Conservation (phyloP, 2,113 vertebrate genomes). For the Callocephalon fimbriatum region DNA sequence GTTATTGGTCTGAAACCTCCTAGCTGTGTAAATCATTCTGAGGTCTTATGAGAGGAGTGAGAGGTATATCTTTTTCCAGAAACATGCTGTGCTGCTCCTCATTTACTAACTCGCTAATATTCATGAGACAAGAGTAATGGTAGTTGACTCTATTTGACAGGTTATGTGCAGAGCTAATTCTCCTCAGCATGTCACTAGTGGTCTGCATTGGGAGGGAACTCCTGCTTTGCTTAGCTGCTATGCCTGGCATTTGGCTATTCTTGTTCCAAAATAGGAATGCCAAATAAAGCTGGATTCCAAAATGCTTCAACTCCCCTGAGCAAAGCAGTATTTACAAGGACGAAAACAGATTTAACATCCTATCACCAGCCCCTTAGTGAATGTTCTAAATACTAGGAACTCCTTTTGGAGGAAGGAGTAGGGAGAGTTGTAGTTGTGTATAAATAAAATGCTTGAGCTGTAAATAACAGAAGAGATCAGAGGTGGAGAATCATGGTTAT, state of each 20-base stretch:
- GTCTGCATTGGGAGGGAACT: background rate
- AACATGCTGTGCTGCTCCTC: background rate
- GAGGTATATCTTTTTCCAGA: background rate
- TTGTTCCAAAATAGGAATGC: constrained; percentile 32
- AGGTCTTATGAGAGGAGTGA: background rate
- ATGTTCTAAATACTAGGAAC: constrained; percentile 41
- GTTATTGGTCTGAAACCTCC: background rate
- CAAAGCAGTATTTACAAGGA: constrained; percentile 29
- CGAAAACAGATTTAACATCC: constrained; percentile 3
- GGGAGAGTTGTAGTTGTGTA: background rate
- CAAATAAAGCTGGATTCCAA: constrained; percentile 40
- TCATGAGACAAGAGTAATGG: background rate
- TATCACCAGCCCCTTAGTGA: background rate
- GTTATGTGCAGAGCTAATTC: background rate
- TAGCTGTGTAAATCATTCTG: background rate
- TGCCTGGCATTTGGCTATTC: constrained; percentile 38
- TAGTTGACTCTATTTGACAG: background rate
- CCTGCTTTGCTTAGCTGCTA: background rate
- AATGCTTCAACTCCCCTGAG: background rate
- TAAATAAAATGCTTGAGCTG: constrained; percentile 7
- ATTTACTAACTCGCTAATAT: background rate
- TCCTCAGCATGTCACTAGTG: background rate
- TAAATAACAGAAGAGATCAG: constrained; percentile 23
- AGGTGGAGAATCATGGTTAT: background rate
- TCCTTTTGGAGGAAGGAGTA: background rate